A percentile compares a stretch with the other conserved stretches of the same genome.
Evolutionary conservation across 2,113 vertebrate species (phyloP).

Genomic region (Gasterosteus nipponicus): DNA sequence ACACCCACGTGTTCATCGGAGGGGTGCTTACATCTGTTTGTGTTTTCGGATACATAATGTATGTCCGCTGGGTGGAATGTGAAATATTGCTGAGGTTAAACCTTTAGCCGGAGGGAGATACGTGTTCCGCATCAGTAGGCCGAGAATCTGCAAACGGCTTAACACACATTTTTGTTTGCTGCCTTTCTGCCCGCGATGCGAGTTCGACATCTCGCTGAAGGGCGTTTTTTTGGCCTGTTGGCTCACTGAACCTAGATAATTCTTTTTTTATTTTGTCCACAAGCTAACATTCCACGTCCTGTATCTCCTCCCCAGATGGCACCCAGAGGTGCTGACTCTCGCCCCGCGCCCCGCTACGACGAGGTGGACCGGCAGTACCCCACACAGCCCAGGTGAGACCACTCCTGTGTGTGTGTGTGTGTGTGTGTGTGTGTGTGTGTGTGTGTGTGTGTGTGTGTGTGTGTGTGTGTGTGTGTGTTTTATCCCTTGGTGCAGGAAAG

Average conservation of each 20-base stretch:
- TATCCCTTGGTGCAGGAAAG: slow-evolving; percentile 40
- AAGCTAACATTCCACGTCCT: not conserved
- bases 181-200: not conserved
- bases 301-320: slow-evolving; percentile 82
- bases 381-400: slow-evolving; percentile 87
- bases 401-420: not conserved
- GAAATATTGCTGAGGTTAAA: slow-evolving; percentile 38
- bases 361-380: slow-evolving; percentile 86
- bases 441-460: slow-evolving; percentile 2
- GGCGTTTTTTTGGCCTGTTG: not conserved
- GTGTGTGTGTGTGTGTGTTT: slow-evolving; percentile 8
- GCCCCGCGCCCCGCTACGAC: slow-evolving; percentile 81
- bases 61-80: not conserved
- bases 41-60: slow-evolving; percentile 10
- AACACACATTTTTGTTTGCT: not conserved
- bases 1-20: slow-evolving; percentile 21
- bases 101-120: slow-evolving; percentile 8
- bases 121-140: not conserved
- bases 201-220: not conserved
- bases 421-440: not conserved
- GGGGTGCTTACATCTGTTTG: slow-evolving; percentile 40
- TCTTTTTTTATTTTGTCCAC: not conserved
- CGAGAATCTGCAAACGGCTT: not conserved
- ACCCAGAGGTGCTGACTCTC: slow-evolving; percentile 85
- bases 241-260: not conserved